Percentiles rank a stretch among this genome's conserved stretches.
Conservation (phyloP, 2,113 vertebrate species). For the Monopterus albus region DNA sequence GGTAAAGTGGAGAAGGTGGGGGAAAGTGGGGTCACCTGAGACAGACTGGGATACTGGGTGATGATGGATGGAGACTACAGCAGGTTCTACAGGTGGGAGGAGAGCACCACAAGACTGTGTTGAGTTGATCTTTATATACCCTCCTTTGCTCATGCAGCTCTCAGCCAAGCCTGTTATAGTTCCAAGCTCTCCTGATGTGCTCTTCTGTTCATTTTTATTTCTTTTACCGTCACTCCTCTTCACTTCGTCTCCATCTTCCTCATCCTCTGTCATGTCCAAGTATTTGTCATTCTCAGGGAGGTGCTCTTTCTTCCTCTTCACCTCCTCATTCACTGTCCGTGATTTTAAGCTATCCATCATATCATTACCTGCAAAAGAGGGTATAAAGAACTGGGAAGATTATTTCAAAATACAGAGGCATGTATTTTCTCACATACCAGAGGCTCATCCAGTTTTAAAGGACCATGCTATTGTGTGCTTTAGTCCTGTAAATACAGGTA, state of each 20-base stretch:
- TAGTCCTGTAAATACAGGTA: too few species aligned
- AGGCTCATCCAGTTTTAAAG: too few species aligned
- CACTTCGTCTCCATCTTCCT: constrained; percentile 44
- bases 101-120: not conserved
- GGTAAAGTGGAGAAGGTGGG: constrained; percentile 31
- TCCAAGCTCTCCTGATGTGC: not conserved
- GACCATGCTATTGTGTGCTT: too few species aligned
- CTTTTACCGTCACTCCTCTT: constrained; percentile 24
- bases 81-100: not conserved
- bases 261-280: constrained; percentile 64
- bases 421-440: not conserved
- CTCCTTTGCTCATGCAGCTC: not conserved
- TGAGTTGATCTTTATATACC: not conserved
- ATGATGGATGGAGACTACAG: not conserved
- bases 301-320: constrained; percentile 44
- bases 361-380: constrained; percentile 21
- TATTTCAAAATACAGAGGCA: not conserved
- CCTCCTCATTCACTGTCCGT: constrained; percentile 33
- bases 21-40: constrained; percentile 15
- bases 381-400: not conserved
- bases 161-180: not conserved
- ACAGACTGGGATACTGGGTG: constrained; percentile 13
- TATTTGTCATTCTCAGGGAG: constrained; percentile 30
- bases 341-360: constrained; percentile 19
- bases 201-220: not conserved